Evolutionary conservation across 2,888 invertebrate species (phyloP), one percentile per base, ranked within the genome.

Genomic region (Cheilosia grossa): DNA sequence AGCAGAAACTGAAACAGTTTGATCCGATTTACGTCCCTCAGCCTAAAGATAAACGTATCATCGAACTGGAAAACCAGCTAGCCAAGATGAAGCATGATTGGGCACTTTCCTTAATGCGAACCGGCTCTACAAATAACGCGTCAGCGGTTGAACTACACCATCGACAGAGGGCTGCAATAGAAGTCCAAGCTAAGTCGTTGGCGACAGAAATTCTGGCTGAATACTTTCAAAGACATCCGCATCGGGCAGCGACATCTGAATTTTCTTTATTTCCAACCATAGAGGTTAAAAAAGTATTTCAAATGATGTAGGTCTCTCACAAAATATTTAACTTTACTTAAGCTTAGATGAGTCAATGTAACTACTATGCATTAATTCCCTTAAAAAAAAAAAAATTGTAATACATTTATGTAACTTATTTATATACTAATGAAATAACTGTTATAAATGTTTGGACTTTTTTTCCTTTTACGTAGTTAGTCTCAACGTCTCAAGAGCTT

Each of bases 11-110:
- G 4, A 92, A 93, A 40, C 92, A 93, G 80, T 90, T 95, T 82
- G 92, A 93, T 85, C 94, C 94, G 0, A 91, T 95, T 56, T 91
- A 92, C 74, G 93, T 93, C 74, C 92, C 92, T 5, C 93, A 93
- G 88, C 91, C 93, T 10, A 90, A 91, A 56, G 93, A 93, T 88
- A 89, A 91, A 54, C 92, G 93, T 47, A 91, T 94, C 56, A 92
- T 92, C 66, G 92, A 92, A 54, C 88, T 95, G 70, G 93, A 93
- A 77, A 92, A 93, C 63, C 93, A 94, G 88, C 91, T 93, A 47
- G 92, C 92, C 24, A 92, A 92, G 86, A 90, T 94, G 87, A 93
- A 93, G 90, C 93, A 93, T 87, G 91, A 91, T 67, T 92, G 92
- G 91, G 90, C 90, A 19, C 87, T 92, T 69, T 92, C 92, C 2